Conservation (phyloP, 2,113 vertebrate genomes). For the Coregonus clupeaformis region DNA sequence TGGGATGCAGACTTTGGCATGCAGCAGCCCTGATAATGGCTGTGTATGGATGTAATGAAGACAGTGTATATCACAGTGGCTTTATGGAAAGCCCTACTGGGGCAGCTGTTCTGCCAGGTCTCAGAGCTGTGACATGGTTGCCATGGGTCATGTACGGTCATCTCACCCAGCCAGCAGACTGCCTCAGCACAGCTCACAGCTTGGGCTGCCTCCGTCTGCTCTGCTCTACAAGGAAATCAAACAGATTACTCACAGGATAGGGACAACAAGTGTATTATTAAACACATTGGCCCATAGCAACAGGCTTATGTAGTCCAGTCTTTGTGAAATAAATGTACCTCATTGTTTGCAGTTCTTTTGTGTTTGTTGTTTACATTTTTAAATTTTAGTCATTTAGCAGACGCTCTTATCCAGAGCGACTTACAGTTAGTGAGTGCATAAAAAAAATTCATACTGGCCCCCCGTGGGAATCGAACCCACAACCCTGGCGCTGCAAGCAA, state of each 20-base stretch:
- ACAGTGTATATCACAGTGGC: conserved; percentile 41
- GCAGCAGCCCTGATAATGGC: neutral
- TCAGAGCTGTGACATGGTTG: conserved; percentile 13
- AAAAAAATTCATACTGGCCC: no score
- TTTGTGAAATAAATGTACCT: neutral
- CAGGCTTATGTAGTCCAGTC: neutral
- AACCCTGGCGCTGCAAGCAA: no score
- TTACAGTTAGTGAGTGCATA: no score
- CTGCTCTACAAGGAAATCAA: neutral
- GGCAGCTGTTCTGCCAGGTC: conserved; percentile 26
- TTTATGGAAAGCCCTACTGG: conserved; percentile 22
- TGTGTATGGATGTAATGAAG: neutral
- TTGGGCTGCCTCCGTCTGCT: neutral
- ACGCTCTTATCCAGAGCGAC: no score
- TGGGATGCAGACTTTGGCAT: no score
- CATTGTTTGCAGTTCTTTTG: neutral
- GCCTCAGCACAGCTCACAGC: neutral
- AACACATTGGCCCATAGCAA: neutral
- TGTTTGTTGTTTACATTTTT: neutral
- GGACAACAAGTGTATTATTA: conserved; percentile 17
- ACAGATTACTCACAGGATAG: conserved; percentile 21
- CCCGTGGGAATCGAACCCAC: no score
- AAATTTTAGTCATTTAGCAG: no score
- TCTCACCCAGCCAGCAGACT: neutral
- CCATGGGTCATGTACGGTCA: conserved; percentile 10